phyloP scores from a whole-genome alignment of 1,140 invertebrate species.

The Bombus difficillimus region DNA sequence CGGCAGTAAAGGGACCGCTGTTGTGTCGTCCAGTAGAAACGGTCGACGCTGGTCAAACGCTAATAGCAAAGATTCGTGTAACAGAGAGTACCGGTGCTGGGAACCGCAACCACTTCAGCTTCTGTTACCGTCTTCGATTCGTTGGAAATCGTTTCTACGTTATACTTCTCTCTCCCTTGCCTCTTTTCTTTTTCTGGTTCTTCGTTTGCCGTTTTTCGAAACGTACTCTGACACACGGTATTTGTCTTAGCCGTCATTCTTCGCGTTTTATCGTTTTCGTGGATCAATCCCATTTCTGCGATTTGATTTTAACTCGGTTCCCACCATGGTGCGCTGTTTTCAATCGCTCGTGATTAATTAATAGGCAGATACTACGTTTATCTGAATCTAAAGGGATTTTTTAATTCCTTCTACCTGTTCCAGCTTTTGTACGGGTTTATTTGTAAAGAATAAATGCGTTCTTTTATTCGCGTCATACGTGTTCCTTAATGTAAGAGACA shows the following conservation, averaged over 20 bases:
- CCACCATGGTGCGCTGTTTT: too few species aligned
- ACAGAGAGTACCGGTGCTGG: not conserved
- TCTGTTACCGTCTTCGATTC: constrained; percentile 3
- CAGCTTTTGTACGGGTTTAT: not conserved
- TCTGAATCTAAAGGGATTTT: not conserved
- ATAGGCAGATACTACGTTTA: not conserved
- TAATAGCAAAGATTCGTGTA: not conserved
- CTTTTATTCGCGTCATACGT: too few species aligned
- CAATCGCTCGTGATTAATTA: not conserved
- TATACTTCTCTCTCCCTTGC: too few species aligned
- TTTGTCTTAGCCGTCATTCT: not conserved
- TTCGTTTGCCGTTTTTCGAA: not conserved
- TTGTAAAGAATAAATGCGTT: too few species aligned
- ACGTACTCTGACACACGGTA: not conserved
- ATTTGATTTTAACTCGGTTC: not conserved
- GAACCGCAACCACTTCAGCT: constrained; percentile 16
- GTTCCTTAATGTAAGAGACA: too few species aligned
- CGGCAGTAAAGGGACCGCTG: constrained; percentile 20
- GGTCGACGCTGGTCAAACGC: constrained; percentile 16
- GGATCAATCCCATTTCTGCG: not conserved
- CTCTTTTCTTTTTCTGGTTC: not conserved
- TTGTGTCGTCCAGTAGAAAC: constrained; percentile 2
- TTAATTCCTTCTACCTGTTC: not conserved
- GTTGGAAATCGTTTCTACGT: not conserved
- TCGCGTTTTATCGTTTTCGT: not conserved